Evolutionary conservation across 2,888 invertebrate species (phyloP).

Genomic region (Bellardia bayeri): DNA sequence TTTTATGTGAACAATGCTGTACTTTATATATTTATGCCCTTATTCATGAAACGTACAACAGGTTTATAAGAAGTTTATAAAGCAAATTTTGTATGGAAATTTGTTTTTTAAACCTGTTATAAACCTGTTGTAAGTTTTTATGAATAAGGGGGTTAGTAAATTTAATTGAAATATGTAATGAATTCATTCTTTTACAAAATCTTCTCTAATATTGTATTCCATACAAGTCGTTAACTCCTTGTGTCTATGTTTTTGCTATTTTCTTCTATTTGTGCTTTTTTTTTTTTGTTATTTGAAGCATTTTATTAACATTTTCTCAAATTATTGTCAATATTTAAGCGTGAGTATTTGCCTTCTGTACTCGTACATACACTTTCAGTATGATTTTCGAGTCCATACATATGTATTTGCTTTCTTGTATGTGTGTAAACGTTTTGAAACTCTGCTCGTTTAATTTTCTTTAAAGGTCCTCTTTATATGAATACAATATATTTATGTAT

Average conservation of each 20-base stretch:
- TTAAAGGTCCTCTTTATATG: slow-evolving; percentile 41
- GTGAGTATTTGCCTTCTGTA: slow-evolving; percentile 2
- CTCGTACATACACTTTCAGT: not conserved
- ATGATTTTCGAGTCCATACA: slow-evolving; percentile 12
- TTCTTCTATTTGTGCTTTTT: not conserved
- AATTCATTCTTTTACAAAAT: not conserved
- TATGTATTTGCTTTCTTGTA: not conserved
- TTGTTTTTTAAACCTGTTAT: too few species aligned
- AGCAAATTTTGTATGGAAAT: too few species aligned
- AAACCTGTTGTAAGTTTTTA: too few species aligned
- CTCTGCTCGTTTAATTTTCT: slow-evolving; percentile 26
- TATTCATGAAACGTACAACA: too few species aligned
- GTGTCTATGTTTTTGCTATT: not conserved
- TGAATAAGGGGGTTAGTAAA: too few species aligned
- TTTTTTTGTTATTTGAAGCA: not conserved
- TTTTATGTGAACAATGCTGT: too few species aligned
- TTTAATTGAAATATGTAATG: too few species aligned
- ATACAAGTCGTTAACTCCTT: slow-evolving; percentile 30
- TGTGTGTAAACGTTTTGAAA: not conserved
- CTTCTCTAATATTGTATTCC: slow-evolving; percentile 3
- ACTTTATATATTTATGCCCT: too few species aligned
- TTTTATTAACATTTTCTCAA: slow-evolving; percentile 13
- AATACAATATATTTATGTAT: slow-evolving; percentile 8
- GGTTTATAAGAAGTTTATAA: too few species aligned
- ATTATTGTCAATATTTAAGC: slow-evolving; percentile 30